Percentiles rank a stretch among this genome's conserved stretches.
Conservation (phyloP, 2,797 vertebrate species). For the Melanotaenia nigrans region DNA sequence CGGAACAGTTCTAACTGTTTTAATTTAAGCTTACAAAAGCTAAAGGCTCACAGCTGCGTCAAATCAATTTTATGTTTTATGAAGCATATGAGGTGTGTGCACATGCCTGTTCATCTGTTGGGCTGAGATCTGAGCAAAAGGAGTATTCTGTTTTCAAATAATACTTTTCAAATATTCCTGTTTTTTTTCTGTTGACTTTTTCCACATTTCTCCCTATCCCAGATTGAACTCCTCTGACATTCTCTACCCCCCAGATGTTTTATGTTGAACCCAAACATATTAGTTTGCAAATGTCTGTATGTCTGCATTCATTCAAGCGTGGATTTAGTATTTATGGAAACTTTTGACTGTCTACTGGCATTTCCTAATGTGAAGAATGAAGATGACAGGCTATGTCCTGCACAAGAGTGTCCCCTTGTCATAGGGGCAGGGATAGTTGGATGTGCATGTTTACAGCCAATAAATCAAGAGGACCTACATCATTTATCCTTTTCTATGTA, state of each 20-base stretch:
- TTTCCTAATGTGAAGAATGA: slow-evolving; percentile 10
- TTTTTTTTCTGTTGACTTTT: background rate
- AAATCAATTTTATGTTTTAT: background rate
- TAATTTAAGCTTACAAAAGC: background rate
- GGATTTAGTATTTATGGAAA: slow-evolving; percentile 1
- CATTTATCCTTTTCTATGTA: background rate
- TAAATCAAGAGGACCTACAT: background rate
- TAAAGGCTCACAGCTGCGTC: background rate
- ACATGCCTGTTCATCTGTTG: background rate
- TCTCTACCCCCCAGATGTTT: slow-evolving; percentile 23
- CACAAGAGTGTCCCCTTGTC: background rate
- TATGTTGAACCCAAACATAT: slow-evolving; percentile 48
- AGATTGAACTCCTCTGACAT: slow-evolving; percentile 48
- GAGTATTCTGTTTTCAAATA: background rate
- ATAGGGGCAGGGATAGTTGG: background rate
- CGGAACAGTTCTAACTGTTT: background rate
- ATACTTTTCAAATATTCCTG: background rate
- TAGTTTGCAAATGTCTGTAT: slow-evolving; percentile 30
- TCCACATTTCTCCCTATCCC: slow-evolving; percentile 25
- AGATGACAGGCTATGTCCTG: background rate
- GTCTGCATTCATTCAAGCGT: slow-evolving; percentile 5
- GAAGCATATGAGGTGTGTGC: background rate
- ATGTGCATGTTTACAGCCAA: background rate
- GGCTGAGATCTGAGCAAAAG: background rate
- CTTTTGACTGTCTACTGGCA: background rate